phyloP scores from a whole-genome alignment of 1,140 invertebrate genomes.

The Nasonia giraulti region DNA sequence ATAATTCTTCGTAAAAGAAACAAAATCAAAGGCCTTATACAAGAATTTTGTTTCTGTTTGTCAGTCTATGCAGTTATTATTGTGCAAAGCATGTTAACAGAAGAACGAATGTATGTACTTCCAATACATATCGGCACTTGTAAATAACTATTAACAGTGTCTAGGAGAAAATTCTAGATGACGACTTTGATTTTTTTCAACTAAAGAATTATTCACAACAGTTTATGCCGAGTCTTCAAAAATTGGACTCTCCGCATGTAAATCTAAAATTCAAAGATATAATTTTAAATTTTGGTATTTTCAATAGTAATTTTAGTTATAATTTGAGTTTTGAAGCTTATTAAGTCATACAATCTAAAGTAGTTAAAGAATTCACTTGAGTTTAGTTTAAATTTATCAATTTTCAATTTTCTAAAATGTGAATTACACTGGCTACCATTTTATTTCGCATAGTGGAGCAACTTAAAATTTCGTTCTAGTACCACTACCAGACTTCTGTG shows the following conservation, averaged over 20 bases:
- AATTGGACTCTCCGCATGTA: not conserved
- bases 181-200: not conserved
- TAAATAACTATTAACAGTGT: too few species aligned
- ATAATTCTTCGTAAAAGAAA: not conserved
- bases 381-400: not conserved
- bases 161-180: not conserved
- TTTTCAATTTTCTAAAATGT: not conserved
- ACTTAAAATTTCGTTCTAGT: too few species aligned
- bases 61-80: not conserved
- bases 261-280: not conserved
- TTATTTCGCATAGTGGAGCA: too few species aligned
- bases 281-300: not conserved
- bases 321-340: not conserved
- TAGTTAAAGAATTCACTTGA: not conserved
- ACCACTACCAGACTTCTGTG: too few species aligned
- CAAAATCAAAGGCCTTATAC: not conserved
- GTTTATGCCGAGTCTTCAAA: not conserved
- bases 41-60: not conserved
- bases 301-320: not conserved
- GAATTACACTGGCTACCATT: too few species aligned
- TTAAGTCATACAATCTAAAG: not conserved
- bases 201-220: not conserved
- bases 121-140: too few species aligned
- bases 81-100: not conserved
- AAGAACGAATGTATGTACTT: too few species aligned